Percentiles rank a stretch among this genome's conserved stretches.
Evolutionary conservation across 2,888 invertebrate species (phyloP).

Genomic region (Endomychus coccineus): DNA sequence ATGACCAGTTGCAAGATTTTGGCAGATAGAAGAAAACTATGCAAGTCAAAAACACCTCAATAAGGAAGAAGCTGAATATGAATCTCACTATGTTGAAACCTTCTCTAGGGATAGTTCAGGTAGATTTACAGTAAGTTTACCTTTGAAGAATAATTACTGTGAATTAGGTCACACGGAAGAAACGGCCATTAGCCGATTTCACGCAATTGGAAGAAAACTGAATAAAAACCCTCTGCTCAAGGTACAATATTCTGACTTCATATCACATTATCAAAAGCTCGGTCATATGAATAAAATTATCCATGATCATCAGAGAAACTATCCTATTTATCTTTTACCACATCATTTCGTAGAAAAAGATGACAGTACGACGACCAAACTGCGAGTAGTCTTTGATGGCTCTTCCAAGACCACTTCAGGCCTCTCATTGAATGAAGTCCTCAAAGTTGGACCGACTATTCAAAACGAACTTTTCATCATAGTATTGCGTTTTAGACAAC

Average conservation of each 20-base stretch:
- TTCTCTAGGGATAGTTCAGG: neutral
- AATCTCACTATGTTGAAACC: too few species aligned
- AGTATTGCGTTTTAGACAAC: too few species aligned
- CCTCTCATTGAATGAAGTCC: neutral
- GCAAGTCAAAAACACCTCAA: too few species aligned
- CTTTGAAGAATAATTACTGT: neutral
- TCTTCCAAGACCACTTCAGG: too few species aligned
- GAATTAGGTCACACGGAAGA: conserved; percentile 1
- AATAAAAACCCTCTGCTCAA: neutral
- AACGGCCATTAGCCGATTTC: too few species aligned
- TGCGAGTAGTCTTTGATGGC: too few species aligned
- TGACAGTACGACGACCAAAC: conserved; percentile 5
- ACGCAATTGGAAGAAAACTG: neutral
- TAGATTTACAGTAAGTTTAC: conserved; percentile 3
- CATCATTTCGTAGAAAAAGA: conserved; percentile 1
- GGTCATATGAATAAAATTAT: too few species aligned
- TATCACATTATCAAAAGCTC: neutral
- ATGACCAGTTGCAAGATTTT: too few species aligned
- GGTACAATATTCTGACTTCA: neutral
- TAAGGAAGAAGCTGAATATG: too few species aligned
- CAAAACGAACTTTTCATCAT: conserved; percentile 1
- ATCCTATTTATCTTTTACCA: neutral
- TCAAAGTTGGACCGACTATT: conserved; percentile 4
- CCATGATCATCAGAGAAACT: neutral
- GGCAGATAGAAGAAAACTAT: too few species aligned